phyloP scores from a whole-genome alignment of 2,113 vertebrate genomes.

The Corythornis vintsioides region DNA sequence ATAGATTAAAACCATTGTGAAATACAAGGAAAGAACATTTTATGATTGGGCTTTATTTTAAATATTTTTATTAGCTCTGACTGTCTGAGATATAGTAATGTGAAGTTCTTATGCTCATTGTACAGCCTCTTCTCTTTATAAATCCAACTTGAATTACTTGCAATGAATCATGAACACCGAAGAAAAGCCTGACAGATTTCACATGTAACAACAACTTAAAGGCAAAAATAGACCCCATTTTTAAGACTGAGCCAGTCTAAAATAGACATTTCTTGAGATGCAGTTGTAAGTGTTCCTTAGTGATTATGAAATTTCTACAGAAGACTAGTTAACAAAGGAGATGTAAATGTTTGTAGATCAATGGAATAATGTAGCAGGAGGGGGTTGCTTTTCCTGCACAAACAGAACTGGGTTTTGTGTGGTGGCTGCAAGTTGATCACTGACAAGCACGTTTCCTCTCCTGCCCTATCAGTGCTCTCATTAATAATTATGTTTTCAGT shows the following conservation, averaged over 20 bases:
- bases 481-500: conserved; percentile 49
- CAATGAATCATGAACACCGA: conserved; percentile 44
- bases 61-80: neutral
- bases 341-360: conserved; percentile 83
- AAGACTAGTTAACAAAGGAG: conserved; percentile 78
- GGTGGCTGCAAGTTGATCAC: conserved; percentile 56
- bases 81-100: conserved; percentile 9
- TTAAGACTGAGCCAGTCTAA: conserved; percentile 20
- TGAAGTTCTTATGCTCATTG: conserved; percentile 22
- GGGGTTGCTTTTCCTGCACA: conserved; percentile 71
- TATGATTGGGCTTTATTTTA: neutral
- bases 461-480: neutral
- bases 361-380: conserved; percentile 80
- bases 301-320: conserved; percentile 77
- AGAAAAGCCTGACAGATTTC: conserved; percentile 63
- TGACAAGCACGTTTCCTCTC: conserved; percentile 20
- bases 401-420: conserved; percentile 66
- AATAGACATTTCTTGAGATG: conserved; percentile 55
- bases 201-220: conserved; percentile 5
- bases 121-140: conserved; percentile 56
- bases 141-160: conserved; percentile 71
- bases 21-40: neutral
- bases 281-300: conserved; percentile 55
- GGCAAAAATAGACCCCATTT: conserved; percentile 30
- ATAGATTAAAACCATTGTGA: neutral